These are phyloP conservation scores for Drosophila nr. medialis DNA, from an alignment of 2,888 invertebrate genomes.

Conservation along the genomic window DNA sequence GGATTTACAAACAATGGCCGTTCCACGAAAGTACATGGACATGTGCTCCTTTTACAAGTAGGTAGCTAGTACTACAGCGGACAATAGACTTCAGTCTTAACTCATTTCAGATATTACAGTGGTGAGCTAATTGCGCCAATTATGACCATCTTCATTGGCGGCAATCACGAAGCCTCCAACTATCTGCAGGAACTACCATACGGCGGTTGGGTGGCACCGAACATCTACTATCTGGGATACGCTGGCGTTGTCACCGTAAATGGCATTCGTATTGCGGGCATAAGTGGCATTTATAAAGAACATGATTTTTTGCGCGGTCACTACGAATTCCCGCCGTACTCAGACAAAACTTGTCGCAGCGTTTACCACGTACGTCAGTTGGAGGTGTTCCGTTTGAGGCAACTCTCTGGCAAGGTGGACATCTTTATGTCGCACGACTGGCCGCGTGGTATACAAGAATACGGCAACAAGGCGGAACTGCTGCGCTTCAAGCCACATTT, in stretches of 20 bases:
- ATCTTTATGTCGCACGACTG: constrained; percentile 98
- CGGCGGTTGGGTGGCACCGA: constrained; percentile 99
- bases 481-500: constrained; percentile 93
- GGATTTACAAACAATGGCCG: constrained; percentile 97
- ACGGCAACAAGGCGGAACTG: constrained; percentile 91
- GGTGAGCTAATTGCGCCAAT: constrained; percentile 95
- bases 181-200: constrained; percentile 97
- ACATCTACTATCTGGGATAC: constrained; percentile 98
- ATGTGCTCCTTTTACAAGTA: constrained; percentile 98
- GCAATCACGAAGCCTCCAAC: constrained; percentile 99
- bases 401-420: constrained; percentile 90
- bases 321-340: constrained; percentile 95
- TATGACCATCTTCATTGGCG: constrained; percentile 98
- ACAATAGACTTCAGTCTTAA: background rate
- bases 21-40: constrained; percentile 94
- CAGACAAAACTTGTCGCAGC: constrained; percentile 90
- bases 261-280: constrained; percentile 93
- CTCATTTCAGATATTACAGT: constrained; percentile 92
- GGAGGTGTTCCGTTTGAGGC: constrained; percentile 95
- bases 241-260: constrained; percentile 94
- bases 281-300: constrained; percentile 93
- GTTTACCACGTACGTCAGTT: constrained; percentile 96
- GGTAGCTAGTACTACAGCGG: background rate
- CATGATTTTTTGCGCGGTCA: constrained; percentile 93
- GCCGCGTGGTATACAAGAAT: constrained; percentile 95